phyloP scores from a whole-genome alignment of 2,888 invertebrate species.

The Polymixis flavicincta region DNA sequence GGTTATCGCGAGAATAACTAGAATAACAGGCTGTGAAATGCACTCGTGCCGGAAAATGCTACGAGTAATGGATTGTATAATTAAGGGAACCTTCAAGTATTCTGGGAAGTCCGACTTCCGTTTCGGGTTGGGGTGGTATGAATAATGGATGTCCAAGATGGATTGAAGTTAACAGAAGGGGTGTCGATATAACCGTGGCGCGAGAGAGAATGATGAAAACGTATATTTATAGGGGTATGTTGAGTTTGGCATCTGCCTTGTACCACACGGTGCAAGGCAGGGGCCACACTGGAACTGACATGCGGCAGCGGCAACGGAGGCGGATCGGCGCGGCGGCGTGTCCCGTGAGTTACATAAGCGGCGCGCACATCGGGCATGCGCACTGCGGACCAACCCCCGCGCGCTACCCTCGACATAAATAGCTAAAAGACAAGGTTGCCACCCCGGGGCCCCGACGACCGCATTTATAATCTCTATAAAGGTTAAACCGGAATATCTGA shows the following conservation, averaged over 20 bases:
- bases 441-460: constrained; percentile 87
- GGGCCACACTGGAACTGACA: constrained; percentile 66
- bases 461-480: constrained; percentile 89
- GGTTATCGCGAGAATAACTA: constrained; percentile 82
- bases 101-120: constrained; percentile 49
- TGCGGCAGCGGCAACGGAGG: constrained; percentile 72
- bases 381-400: constrained; percentile 81
- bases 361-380: constrained; percentile 84
- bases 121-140: constrained; percentile 48
- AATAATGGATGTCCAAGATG: constrained; percentile 43
- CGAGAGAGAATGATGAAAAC: constrained; percentile 30
- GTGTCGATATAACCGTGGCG: constrained; percentile 14
- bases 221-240: constrained; percentile 33
- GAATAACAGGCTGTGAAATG: constrained; percentile 72
- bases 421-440: constrained; percentile 90
- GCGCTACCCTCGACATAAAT: constrained; percentile 88
- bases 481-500: constrained; percentile 89
- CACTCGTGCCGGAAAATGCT: constrained; percentile 61
- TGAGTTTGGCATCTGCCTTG: constrained; percentile 28
- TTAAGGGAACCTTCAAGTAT: constrained; percentile 57
- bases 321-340: constrained; percentile 73
- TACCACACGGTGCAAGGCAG: constrained; percentile 53
- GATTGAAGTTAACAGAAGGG: constrained; percentile 45
- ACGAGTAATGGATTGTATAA: constrained; percentile 69
- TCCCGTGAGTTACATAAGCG: constrained; percentile 85